phyloP scores from a whole-genome alignment of 2,888 invertebrate species.

The Agrochola lota region DNA sequence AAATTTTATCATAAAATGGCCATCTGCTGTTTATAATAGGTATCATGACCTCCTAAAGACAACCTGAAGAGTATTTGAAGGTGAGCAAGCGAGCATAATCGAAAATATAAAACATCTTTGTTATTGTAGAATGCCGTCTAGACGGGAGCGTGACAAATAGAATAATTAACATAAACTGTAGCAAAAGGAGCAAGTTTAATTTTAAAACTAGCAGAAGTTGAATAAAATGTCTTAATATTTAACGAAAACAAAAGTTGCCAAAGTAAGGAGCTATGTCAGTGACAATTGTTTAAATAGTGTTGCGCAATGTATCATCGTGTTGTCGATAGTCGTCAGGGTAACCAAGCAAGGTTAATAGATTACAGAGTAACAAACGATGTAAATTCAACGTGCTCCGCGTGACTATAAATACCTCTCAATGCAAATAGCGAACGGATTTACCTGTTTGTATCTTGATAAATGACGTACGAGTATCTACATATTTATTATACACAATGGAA shows the following conservation, averaged over 20 bases:
- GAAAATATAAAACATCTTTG: constrained; percentile 62
- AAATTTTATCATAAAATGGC: constrained; percentile 47
- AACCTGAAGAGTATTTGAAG: constrained; percentile 77
- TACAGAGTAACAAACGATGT: constrained; percentile 75
- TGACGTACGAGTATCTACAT: constrained; percentile 48
- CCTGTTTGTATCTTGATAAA: constrained; percentile 59
- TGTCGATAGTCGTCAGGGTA: constrained; percentile 72
- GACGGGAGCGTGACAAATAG: constrained; percentile 55
- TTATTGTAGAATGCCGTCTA: constrained; percentile 63
- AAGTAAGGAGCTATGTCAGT: constrained; percentile 59
- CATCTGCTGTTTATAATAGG: constrained; percentile 60
- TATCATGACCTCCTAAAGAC: constrained; percentile 64
- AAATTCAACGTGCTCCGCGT: constrained; percentile 71
- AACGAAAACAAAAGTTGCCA: constrained; percentile 43
- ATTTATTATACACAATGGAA: constrained; percentile 47
- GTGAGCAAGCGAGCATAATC: constrained; percentile 72
- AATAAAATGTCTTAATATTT: constrained; percentile 32
- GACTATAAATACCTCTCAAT: constrained; percentile 68
- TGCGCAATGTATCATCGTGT: constrained; percentile 78
- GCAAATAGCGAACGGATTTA: constrained; percentile 68
- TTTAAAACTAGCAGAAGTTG: constrained; percentile 32
- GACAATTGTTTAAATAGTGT: constrained; percentile 79
- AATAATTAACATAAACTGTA: constrained; percentile 48
- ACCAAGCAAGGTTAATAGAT: constrained; percentile 80
- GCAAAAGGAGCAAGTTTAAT: constrained; percentile 32